A percentile compares a stretch with the other conserved stretches of the same genome.
These are phyloP conservation scores for Tubulanus polymorphus DNA, from an alignment of 2,888 invertebrate species.

Conservation along the genomic window DNA sequence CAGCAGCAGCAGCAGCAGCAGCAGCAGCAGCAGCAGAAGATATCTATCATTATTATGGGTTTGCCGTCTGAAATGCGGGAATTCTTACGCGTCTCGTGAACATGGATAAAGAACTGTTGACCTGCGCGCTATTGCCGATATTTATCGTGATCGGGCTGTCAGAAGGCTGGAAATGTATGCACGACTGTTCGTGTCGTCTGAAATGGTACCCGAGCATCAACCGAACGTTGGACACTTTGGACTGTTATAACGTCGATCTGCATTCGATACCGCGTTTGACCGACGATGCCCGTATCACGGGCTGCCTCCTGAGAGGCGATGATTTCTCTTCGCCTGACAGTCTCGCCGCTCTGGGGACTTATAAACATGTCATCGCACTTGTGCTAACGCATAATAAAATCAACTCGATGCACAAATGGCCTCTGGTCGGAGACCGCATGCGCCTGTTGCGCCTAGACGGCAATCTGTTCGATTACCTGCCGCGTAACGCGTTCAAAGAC, in stretches of 20 bases:
- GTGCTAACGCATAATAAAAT: background rate
- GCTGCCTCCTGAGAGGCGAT: background rate
- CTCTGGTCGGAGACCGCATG: background rate
- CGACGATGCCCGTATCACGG: background rate
- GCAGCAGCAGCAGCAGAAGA: too few relatives aligned
- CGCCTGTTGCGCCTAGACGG: background rate
- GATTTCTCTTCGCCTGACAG: background rate
- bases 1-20: too few relatives aligned
- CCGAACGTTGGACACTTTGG: background rate
- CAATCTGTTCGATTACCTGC: background rate
- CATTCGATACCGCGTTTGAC: background rate
- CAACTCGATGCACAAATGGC: background rate
- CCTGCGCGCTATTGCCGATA: too few relatives aligned
- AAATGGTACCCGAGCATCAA: background rate
- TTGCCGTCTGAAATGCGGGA: too few relatives aligned
- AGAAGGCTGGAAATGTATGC: too few relatives aligned
- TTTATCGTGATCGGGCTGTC: too few relatives aligned
- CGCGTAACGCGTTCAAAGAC: background rate
- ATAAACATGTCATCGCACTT: background rate
- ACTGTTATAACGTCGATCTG: background rate
- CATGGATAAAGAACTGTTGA: too few relatives aligned
- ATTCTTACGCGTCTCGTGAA: too few relatives aligned
- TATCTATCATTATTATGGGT: too few relatives aligned
- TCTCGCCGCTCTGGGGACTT: background rate
- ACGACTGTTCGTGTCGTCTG: too few relatives aligned